Percentiles rank a stretch among this genome's conserved stretches.
Conservation (phyloP, 2,113 vertebrate species). For the Hydrolagus affinis region DNA sequence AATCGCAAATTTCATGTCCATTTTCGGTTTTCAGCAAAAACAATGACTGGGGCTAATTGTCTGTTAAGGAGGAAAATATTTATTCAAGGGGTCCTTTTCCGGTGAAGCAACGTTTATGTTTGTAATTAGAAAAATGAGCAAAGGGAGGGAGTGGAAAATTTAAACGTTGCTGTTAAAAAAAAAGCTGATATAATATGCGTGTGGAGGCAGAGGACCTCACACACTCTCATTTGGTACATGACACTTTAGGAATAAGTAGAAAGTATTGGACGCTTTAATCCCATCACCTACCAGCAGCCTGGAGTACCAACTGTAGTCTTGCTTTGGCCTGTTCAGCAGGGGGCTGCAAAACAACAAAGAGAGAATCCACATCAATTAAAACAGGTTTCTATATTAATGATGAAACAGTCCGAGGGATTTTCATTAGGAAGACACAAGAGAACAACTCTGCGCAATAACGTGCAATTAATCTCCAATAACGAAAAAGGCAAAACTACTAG, state of each 20-base stretch:
- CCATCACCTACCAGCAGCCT: constrained; percentile 84
- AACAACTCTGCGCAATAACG: neutral
- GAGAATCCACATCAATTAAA: constrained; percentile 8
- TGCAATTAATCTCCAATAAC: constrained; percentile 21
- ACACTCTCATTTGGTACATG: neutral
- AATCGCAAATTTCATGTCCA: neutral
- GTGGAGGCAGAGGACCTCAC: neutral
- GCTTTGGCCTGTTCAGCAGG: constrained; percentile 89
- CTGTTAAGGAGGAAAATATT: neutral
- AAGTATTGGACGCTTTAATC: neutral
- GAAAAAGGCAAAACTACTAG: neutral
- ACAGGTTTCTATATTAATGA: constrained; percentile 25
- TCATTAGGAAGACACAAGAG: constrained; percentile 20
- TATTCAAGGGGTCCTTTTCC: neutral
- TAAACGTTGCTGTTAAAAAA: neutral
- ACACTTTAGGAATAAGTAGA: neutral
- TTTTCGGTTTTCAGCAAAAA: neutral
- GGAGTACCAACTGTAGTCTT: constrained; percentile 80
- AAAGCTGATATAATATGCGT: neutral
- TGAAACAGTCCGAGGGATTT: constrained; percentile 19
- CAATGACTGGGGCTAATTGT: neutral
- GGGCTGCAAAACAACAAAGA: constrained; percentile 62
- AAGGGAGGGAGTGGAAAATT: neutral
- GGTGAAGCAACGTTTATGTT: constrained; percentile 17
- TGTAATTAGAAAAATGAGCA: neutral